Conservation (phyloP, 1,140 invertebrate genomes). For the Listronotus bonariensis region DNA sequence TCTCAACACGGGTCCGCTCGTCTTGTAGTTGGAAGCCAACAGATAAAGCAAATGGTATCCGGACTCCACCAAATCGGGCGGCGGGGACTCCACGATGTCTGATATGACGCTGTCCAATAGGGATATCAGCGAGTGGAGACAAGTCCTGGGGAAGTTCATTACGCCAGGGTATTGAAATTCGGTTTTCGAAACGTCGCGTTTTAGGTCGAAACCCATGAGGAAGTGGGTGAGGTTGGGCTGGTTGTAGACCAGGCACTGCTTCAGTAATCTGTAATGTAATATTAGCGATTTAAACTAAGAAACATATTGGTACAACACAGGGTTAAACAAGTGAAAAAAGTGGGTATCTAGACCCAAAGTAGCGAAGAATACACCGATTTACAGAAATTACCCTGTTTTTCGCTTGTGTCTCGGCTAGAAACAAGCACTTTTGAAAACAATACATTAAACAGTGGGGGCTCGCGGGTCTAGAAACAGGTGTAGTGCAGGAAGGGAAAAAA, state of each 20-base stretch:
- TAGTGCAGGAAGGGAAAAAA: no score
- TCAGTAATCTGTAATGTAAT: constrained; percentile 64
- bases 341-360: no score
- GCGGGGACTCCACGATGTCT: constrained; percentile 28
- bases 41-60: constrained; percentile 79
- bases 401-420: no score
- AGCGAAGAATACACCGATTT: no score
- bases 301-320: no score
- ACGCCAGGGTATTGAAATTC: constrained; percentile 74
- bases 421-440: no score
- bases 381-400: no score
- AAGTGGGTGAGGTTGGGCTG: constrained; percentile 87
- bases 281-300: no score
- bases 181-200: constrained; percentile 65
- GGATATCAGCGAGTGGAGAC: constrained; percentile 80
- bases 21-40: constrained; percentile 75
- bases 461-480: no score
- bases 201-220: constrained; percentile 82
- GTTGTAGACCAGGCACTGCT: constrained; percentile 74
- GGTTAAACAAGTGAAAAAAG: no score
- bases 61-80: constrained; percentile 57
- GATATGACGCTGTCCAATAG: constrained; percentile 71
- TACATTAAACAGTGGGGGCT: no score
- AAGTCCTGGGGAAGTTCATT: constrained; percentile 77
- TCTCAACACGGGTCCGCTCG: constrained; percentile 74